Evolutionary conservation across 2,888 invertebrate genomes (phyloP), one percentile per base, ranked within the genome.

Genomic region (Dastarcus helophoroides): DNA sequence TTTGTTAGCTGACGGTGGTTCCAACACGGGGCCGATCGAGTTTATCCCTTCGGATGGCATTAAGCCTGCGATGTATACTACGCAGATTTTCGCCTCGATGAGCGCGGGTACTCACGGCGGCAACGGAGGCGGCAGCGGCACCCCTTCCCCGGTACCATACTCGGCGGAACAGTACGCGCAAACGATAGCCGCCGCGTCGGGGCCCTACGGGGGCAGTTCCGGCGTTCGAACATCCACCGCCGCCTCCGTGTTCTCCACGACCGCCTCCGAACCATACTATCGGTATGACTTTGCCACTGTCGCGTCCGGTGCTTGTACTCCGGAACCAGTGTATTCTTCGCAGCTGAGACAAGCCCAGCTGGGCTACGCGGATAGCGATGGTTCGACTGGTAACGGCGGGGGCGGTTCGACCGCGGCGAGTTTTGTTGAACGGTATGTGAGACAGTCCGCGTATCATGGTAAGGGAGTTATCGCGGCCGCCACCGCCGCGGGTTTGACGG

Each of bases 401-500:
- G 61, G 61, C 35, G 64, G 72, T 34, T 71, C 71, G 40, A 68
- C 71, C 42, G 73, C 70, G 44, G 70, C 69, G 34, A 74, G 69
- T 47, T 76, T 77, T 54, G 74, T 75, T 42, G 78, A 79, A 54
- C 64, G 79, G 45, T 79, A 79, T 53, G 73, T 73, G 25, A 69
- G 76, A 19, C 75, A 74, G 50, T 56, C 60, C 26, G 63, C 62
- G 30, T 80, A 81, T 62, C 79, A 79, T 53, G 73, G 76, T 55
- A 71, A 79, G 65, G 70, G 78, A 53, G 70, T 77, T 55, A 71
- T 84, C 54, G 75, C 76, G 46, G 79, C 79, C 38, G 77, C 78
- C 52, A 74, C 76, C 44, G 78, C 78, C 35, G 79, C 79, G 41
- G 86, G 85, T 23, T 76, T 90, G 46, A 88, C 89, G 29, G 90